These are phyloP conservation scores for Temnothorax unifasciatus DNA, from an alignment of 2,888 invertebrate genomes.

Conservation along the genomic window DNA sequence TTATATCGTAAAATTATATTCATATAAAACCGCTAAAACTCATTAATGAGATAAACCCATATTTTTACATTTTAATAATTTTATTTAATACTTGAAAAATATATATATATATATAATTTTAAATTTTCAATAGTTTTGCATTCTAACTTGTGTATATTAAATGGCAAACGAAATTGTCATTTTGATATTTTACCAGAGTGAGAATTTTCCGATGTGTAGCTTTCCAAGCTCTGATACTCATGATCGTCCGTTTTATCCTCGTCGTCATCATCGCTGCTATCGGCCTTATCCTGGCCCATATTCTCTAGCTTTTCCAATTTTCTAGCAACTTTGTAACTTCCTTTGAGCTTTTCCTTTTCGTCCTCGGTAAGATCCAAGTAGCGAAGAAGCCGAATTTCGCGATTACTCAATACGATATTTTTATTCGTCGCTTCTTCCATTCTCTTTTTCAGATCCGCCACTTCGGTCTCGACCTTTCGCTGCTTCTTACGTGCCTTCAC, in stretches of 20 bases:
- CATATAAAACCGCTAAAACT: not conserved
- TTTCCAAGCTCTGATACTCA: constrained; percentile 94
- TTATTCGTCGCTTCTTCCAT: constrained; percentile 92
- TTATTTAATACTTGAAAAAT: constrained; percentile 8
- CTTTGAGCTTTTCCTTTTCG: constrained; percentile 96
- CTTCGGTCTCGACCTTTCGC: constrained; percentile 96
- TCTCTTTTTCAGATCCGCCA: constrained; percentile 94
- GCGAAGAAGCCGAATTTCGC: constrained; percentile 95
- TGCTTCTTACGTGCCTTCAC: constrained; percentile 95
- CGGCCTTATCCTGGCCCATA: constrained; percentile 91
- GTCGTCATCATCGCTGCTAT: constrained; percentile 92
- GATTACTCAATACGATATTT: constrained; percentile 95
- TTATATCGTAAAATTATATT: not conserved
- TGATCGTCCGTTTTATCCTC: constrained; percentile 88
- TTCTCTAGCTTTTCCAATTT: constrained; percentile 96
- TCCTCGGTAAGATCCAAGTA: constrained; percentile 97
- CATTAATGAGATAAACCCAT: not conserved
- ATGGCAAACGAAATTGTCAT: not conserved
- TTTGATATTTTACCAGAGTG: constrained; percentile 85
- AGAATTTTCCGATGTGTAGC: constrained; percentile 92
- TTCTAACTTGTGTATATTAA: constrained; percentile 24
- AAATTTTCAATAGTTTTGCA: not conserved
- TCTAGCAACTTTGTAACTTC: constrained; percentile 94
- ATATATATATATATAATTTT: not conserved
- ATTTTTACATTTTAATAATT: not conserved